Percentiles rank a stretch among this genome's conserved stretches.
Conservation (phyloP, 2,113 vertebrate genomes). For the Stictonetta naevosa region DNA sequence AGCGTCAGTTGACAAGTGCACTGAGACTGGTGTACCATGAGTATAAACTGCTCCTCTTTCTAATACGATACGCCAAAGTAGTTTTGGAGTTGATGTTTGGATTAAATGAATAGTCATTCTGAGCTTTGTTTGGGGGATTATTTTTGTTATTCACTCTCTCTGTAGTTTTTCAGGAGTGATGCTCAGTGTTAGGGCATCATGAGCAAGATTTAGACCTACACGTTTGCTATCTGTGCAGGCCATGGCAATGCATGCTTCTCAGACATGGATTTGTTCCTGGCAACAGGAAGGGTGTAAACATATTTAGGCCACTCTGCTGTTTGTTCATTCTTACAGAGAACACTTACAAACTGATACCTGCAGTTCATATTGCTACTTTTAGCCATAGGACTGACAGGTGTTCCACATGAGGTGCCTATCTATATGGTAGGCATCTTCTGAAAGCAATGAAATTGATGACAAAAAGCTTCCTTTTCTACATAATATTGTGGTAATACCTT, state of each 20-base stretch:
- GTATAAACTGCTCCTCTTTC: not conserved
- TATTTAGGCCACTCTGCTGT: not conserved
- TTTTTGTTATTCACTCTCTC: not conserved
- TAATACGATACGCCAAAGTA: not conserved
- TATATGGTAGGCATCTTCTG: fast-evolving
- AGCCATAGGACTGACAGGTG: not conserved
- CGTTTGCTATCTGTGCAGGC: not conserved
- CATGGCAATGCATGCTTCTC: not conserved
- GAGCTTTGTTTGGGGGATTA: not conserved
- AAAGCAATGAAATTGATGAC: not conserved
- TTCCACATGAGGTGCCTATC: not conserved
- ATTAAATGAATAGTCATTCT: not conserved
- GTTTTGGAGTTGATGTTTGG: not conserved
- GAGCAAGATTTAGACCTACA: not conserved
- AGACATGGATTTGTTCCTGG: not conserved
- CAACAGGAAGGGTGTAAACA: not conserved
- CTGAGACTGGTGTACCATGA: not conserved
- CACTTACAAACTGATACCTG: not conserved
- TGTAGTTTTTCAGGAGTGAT: not conserved
- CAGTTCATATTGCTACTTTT: not conserved
- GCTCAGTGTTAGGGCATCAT: not conserved
- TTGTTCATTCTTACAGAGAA: not conserved
- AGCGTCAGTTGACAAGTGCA: not conserved
- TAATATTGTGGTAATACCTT: not conserved
- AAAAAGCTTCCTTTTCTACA: not conserved